phyloP scores from a whole-genome alignment of 2,888 invertebrate genomes.

The Eudemis profundana region DNA sequence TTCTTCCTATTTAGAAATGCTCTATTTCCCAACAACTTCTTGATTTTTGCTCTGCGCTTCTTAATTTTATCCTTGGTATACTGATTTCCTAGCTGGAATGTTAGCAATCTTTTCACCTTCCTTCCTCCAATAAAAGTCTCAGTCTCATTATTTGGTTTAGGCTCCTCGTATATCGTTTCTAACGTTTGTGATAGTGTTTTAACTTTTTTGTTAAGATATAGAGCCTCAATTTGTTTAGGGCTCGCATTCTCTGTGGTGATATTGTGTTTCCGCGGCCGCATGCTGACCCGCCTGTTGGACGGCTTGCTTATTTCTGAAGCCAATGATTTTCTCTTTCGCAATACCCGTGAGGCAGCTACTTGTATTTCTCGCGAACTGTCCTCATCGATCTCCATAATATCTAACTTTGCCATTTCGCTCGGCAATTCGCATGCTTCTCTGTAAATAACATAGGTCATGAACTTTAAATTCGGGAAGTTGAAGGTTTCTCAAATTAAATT shows the following conservation, averaged over 20 bases:
- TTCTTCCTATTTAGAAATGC: conserved; percentile 79
- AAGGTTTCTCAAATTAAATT: background rate
- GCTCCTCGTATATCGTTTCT: conserved; percentile 88
- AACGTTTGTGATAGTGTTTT: conserved; percentile 82
- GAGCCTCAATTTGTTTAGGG: conserved; percentile 79
- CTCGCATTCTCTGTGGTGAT: conserved; percentile 69
- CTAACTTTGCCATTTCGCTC: conserved; percentile 78
- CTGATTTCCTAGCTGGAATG: conserved; percentile 81
- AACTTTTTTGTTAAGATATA: conserved; percentile 85
- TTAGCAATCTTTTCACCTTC: conserved; percentile 85
- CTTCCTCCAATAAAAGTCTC: conserved; percentile 79
- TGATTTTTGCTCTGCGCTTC: conserved; percentile 85
- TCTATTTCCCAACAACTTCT: conserved; percentile 82
- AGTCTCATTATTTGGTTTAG: conserved; percentile 74
- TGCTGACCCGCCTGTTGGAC: conserved; percentile 77
- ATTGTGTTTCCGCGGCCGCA: conserved; percentile 76
- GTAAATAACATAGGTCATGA: conserved; percentile 49
- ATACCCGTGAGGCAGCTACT: conserved; percentile 62
- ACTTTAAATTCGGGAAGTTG: background rate
- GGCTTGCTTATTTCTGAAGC: conserved; percentile 68
- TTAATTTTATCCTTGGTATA: conserved; percentile 84
- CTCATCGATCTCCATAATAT: conserved; percentile 75
- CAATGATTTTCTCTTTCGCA: conserved; percentile 75
- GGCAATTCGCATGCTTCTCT: conserved; percentile 75
- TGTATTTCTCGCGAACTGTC: conserved; percentile 53